These are phyloP conservation scores for Rhopalosiphum nymphaeae DNA, from an alignment of 2,888 invertebrate species.

Conservation along the genomic window DNA sequence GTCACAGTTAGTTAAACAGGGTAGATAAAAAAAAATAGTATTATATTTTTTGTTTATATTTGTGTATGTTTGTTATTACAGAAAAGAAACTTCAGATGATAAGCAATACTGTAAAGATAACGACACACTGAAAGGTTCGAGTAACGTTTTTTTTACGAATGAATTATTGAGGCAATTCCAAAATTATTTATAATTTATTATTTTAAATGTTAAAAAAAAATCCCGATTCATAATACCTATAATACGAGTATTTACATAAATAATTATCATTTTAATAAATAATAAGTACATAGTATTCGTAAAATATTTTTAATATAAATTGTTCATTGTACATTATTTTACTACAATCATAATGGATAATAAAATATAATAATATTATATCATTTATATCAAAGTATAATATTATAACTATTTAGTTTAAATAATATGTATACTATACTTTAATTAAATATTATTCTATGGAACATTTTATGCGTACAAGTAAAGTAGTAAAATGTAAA, in stretches of 20 bases:
- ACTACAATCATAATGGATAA: background rate
- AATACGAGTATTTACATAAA: background rate
- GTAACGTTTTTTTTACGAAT: conserved; percentile 12
- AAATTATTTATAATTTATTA: conserved; percentile 22
- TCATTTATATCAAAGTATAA: background rate
- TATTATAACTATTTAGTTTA: background rate
- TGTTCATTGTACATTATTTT: background rate
- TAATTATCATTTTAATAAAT: background rate
- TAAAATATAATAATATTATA: background rate
- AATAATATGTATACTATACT: background rate
- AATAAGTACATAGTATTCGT: background rate
- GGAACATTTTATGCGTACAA: background rate
- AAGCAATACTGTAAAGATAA: conserved; percentile 24
- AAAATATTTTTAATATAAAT: background rate
- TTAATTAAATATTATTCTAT: background rate
- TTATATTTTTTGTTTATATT: conserved; percentile 17
- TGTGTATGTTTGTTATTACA: conserved; percentile 24
- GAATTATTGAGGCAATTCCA: background rate
- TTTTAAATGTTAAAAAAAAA: background rate
- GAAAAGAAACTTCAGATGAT: conserved; percentile 35
- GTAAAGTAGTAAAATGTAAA: background rate
- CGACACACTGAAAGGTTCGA: background rate
- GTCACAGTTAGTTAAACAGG: conserved; percentile 56
- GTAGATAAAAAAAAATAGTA: conserved; percentile 46
- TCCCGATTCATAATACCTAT: background rate